Base-by-base conservation (phyloP, 2,113 vertebrate species). In the Loxodonta africana region DNA sequence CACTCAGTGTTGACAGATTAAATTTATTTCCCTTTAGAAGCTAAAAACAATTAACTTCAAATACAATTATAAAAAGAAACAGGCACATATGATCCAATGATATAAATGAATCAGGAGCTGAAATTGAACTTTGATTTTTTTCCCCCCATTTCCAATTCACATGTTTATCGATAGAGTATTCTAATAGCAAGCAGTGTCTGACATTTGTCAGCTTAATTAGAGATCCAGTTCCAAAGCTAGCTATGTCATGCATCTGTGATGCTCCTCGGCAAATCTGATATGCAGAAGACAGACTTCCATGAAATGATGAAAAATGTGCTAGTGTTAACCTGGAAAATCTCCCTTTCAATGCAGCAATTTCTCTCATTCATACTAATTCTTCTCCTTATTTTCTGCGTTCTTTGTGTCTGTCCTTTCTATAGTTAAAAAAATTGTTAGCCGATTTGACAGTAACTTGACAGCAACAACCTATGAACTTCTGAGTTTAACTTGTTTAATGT, bases 171-270 rank as follows among this genome's bases (percentile, higher is more conserved):
- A 48, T 53, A 21, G 67, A 73, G 23, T 37, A 69, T 95, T 82
- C 81, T 78, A 6, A 14, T 80, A 33, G 48, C 83, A 69, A 46
- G 62, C 30, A 73, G 3, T 18, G 7, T 73, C 48, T 95, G 90
- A 83, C 78, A 76, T 90, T 92, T 95, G 53, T 95, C 90, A 95
- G 77, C 78, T 82, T 94, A 77, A 88, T 95, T 88, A 92, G 92
- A 90, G 88, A 90, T 48, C 91, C 41, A 21, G 8, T 62, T 88
- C 33, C 44, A 44, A 25, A 57, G 21, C 48, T 89, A 83, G 60
- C 65, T 90, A 6, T 88, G 63, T 69, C 33, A 3, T 9, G 21
- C 23, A n/a, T 62, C 71, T 77, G 63, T 69, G 60, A 15, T 48
- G 63, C 48, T 77, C 73, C 83, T 95, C 63, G 1, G 85, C 25